A percentile compares a stretch with the other conserved stretches of the same genome.
phyloP scores from a whole-genome alignment of 1,140 invertebrate genomes.

The Chrysoperla carnea region DNA sequence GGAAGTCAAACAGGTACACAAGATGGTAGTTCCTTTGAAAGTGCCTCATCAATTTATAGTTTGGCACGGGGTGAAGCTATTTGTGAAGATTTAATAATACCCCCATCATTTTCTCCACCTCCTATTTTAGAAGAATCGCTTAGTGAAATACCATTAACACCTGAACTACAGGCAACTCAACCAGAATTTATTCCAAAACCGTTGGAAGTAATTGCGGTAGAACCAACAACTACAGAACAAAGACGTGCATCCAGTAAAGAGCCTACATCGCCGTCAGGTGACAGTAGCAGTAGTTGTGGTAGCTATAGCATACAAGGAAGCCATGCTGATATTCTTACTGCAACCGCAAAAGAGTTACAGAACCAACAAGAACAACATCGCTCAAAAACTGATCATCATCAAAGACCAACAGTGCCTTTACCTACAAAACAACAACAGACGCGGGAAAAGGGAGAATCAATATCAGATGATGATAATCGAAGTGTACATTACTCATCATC shows the following conservation, averaged over 20 bases:
- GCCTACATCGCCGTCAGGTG: constrained; percentile 27
- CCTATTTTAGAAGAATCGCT: constrained; percentile 27
- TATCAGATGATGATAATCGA: constrained; percentile 41
- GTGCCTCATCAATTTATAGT: constrained; percentile 59
- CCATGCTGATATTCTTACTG: constrained; percentile 1
- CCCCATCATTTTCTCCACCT: constrained; percentile 20
- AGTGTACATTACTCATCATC: constrained; percentile 57
- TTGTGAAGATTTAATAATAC: constrained; percentile 33
- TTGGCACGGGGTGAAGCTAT: constrained; percentile 48
- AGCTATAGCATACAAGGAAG: constrained; percentile 41
- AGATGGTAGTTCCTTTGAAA: constrained; percentile 63
- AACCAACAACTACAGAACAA: constrained; percentile 19
- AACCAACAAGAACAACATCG: constrained; percentile 15
- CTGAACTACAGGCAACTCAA: constrained; percentile 25
- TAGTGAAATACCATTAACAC: constrained; percentile 27
- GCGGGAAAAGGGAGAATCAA: constrained; percentile 24
- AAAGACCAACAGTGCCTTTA: constrained; percentile 15
- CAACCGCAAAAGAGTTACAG: constrained; percentile 2
- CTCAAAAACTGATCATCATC: constrained; percentile 3
- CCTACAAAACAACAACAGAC: constrained; percentile 8
- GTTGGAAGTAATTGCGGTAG: neutral
- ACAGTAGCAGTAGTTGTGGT: constrained; percentile 39
- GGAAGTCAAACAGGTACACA: neutral
- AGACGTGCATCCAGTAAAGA: constrained; percentile 5
- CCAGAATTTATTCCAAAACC: neutral